A percentile compares a stretch with the other conserved stretches of the same genome.
phyloP scores from a whole-genome alignment of 2,888 invertebrate species.

The Drosophila picticornis region DNA sequence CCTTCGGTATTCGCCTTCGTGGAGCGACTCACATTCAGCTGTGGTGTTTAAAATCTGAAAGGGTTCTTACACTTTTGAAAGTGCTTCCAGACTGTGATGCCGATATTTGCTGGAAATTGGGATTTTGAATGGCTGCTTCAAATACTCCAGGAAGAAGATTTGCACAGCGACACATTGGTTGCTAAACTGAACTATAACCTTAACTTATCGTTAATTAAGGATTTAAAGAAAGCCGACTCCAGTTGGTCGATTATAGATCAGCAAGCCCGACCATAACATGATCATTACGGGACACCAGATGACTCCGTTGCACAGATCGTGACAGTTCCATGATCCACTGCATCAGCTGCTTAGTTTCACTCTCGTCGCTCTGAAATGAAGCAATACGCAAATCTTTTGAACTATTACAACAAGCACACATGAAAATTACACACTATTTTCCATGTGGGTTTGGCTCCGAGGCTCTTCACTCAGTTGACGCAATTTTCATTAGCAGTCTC shows the following conservation, averaged over 20 bases:
- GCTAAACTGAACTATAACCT: not conserved
- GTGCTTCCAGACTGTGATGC: not conserved
- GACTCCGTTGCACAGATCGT: constrained; percentile 33
- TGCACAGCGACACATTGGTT: constrained; percentile 18
- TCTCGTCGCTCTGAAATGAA: not conserved
- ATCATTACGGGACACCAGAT: constrained; percentile 40
- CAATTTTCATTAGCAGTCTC: constrained; percentile 17
- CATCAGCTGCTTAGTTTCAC: constrained; percentile 8
- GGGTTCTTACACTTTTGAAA: not conserved
- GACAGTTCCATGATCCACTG: constrained; percentile 28
- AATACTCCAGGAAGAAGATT: not conserved
- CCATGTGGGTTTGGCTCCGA: constrained; percentile 14
- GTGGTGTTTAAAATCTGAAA: too few species aligned
- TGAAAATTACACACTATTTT: constrained; percentile 5
- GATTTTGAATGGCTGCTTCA: not conserved
- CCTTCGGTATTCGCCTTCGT: too few species aligned
- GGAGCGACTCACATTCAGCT: too few species aligned
- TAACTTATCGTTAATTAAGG: not conserved
- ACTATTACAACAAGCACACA: not conserved
- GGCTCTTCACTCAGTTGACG: constrained; percentile 1
- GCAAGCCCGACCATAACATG: constrained; percentile 29
- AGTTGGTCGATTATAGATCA: constrained; percentile 38
- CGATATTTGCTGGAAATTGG: constrained; percentile 20
- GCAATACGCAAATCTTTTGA: not conserved
- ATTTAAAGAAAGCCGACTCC: constrained; percentile 14